Evolutionary conservation across 1,140 invertebrate species (phyloP), one percentile per base, ranked within the genome.

Genomic region (Homarus americanus): DNA sequence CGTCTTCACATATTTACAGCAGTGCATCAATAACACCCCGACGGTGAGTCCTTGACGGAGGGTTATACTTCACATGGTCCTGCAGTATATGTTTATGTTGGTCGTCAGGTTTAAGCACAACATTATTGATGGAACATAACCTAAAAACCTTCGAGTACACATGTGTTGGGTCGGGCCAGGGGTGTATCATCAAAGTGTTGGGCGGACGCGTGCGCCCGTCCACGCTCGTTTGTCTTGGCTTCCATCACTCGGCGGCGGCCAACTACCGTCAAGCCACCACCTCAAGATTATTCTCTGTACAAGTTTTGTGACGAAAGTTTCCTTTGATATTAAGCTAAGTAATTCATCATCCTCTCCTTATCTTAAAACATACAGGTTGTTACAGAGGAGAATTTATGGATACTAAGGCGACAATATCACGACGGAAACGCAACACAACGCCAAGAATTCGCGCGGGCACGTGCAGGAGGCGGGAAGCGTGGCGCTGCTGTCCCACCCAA

Each of bases 141-240:
- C 12, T 24, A 63, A 20, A 63, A 63, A 63, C 58, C 58, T 63
- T 15, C 0, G 58, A 20, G 58, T 63, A 0, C 58, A 63, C 58
- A 24, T 20, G 58, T 24, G 58, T 63, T 24, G 44, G 15, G 44
- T 15, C 15, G 44, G 44, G 44, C 9, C 10, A 28, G 38, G 12
- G 36, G 75, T 40, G 75, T 76, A 38, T 76, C 75, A 76, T 76
- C 75, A 76, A 76, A 76, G 75, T 63, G 58, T 34, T 17, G 32
- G 78, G 78, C 4, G 17, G 49, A 53, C 20, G 24, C 49, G 41
- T 53, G 78, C 44, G 41, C 41, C 10, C n/a, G 78, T 53, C 78
- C 40, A 28, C 28, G 49, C 41, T 58, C 78, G 32, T 82, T 58
- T 82, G 78, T 82, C 78, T 28, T 17, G 24, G 32, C 41, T 44